Base-by-base conservation (phyloP, 1,140 invertebrate genomes). In the Drosophila punjabiensis region DNA sequence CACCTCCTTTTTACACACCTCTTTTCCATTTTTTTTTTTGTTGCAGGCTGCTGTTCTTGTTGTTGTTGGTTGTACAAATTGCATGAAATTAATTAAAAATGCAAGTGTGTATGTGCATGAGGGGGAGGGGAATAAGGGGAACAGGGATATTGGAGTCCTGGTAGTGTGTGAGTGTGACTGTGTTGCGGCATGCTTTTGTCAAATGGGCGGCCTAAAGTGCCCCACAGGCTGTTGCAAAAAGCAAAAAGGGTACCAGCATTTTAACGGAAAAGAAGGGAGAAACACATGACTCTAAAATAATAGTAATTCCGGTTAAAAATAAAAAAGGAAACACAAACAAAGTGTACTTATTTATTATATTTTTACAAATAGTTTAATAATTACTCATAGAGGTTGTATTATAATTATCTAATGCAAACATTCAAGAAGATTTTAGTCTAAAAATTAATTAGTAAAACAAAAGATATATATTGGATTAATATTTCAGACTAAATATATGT, bases 11-110 rank as follows among this genome's bases (percentile, higher is more conserved):
- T 50, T 28, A 37, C 37, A 37, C 68, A 32, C 39, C 35, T 73
- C 30, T 16, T 13, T 20, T 56, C 14, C 24, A 48, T 41, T 65
- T 59, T 32, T 53, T 65, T 68, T 64, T 64, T 63, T 11, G 32
- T n/a, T 71, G 33, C 63, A 47, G 18, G n/a, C 11, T 32, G 53
- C 24, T 70, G 68, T 59, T 73, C 52, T 39, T 70, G 43, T 73
- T 71, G 53, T 52, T 76, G 59, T 32, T 35, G 50, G 59, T 69
- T 70, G 59, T 85, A 89, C 82, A 89, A 89, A 90, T 89, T 85
- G 82, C 87, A 89, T 90, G 82, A 89, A 89, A 89, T 90, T 89
- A 90, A 89, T 89, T 89, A 89, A 89, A 89, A 90, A 89, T 89
- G 86, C 79, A 76, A 79, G 77, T 78, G 70, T 73, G 76, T 66